Base-by-base conservation (phyloP, 2,888 invertebrate genomes). In the Girardia tigrina region DNA sequence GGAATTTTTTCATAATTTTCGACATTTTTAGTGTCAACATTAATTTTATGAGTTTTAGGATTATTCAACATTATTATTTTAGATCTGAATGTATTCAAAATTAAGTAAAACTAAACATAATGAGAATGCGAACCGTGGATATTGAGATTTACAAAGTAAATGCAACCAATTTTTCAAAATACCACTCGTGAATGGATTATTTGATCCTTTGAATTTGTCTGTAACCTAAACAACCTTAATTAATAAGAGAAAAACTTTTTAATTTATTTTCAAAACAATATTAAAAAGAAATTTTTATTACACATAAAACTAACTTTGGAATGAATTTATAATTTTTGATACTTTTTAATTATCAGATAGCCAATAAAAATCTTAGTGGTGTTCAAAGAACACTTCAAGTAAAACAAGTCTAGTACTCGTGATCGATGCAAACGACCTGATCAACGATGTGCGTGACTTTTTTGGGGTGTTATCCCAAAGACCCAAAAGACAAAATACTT, bases 111-210 rank as follows among this genome's bases (percentile, higher is more conserved):
- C 36, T 36, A 8, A 16, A 36, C 16, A 36, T 36, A 12, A 36
- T 36, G 16, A 36, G 8, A 12, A 12, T 36, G 8, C 56, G 4
- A 56, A 56, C 56, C 56, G 20, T 56, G 56, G 56, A n/a, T 56
- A 56, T 56, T 56, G 56, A n/a, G 56, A 56, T 56, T 56, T 56
- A 56, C 56, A 56, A n/a, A 56, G 23, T 56, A 56, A 56, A 56
- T 56, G 23, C n/a, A 56, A n/a, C 56, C 56, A 56, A 16, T 56
- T 56, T 56, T 56, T 56, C n/a, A 56, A 4, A 6, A 56, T 56
- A 20, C 56, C 56, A 16, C 56, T 56, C 23, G 56, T 56, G n/a
- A 56, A 56, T 56, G 56, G 56, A 56, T 56, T 56, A 23, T 56
- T 56, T 56, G 56, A 56, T 56, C 56, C 56, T 16, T 56, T 56